phyloP scores from a whole-genome alignment of 2,113 vertebrate genomes.

The Oostethus manadensis region DNA sequence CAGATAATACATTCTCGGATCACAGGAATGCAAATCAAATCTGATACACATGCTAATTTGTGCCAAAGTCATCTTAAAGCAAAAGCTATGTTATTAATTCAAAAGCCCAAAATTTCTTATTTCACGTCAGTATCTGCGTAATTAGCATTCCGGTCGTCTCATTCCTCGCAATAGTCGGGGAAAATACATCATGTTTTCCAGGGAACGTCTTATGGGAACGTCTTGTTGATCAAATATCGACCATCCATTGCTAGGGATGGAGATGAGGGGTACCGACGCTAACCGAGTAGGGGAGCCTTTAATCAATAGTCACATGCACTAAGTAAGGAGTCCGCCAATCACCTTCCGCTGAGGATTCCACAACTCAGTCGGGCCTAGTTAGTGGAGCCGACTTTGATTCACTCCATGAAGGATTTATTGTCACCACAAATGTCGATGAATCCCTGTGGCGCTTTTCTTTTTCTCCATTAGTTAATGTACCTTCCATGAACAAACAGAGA shows the following conservation, averaged over 20 bases:
- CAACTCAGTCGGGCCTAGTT: neutral
- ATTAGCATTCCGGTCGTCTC: constrained; percentile 51
- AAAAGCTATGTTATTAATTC: constrained; percentile 49
- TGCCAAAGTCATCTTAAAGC: constrained; percentile 60
- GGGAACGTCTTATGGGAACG: neutral
- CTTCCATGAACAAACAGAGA: neutral
- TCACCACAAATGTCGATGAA: neutral
- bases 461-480: neutral
- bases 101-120: constrained; percentile 31
- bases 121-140: constrained; percentile 29
- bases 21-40: constrained; percentile 69
- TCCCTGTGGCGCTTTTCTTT: neutral
- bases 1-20: constrained; percentile 67
- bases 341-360: neutral
- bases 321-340: neutral
- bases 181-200: constrained; percentile 44
- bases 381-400: neutral
- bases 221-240: neutral
- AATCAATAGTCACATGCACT: neutral
- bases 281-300: neutral
- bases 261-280: neutral
- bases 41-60: constrained; percentile 65
- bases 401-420: neutral
- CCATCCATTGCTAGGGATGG: neutral
- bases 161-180: constrained; percentile 15